phyloP scores from a whole-genome alignment of 2,113 vertebrate genomes.

The Anseranas semipalmata region DNA sequence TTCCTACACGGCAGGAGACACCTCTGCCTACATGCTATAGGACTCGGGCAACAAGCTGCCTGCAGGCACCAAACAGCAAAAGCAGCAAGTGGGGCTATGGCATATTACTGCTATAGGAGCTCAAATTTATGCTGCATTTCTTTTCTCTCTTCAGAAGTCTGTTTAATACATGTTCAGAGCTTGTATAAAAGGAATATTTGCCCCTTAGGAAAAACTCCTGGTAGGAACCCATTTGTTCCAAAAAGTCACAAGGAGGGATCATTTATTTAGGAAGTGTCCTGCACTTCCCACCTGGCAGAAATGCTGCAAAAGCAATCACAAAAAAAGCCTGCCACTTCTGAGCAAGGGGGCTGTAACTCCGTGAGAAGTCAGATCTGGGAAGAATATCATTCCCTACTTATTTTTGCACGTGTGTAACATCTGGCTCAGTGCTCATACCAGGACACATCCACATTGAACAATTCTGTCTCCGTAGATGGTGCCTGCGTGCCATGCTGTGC shows the following conservation, averaged over 20 bases:
- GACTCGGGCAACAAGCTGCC: neutral
- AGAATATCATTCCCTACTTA: neutral
- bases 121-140: neutral
- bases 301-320: neutral
- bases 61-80: neutral
- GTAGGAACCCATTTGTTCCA: neutral
- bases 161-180: neutral
- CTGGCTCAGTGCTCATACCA: neutral
- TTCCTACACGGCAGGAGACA: neutral
- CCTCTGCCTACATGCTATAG: neutral
- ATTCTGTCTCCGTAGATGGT: neutral
- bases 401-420: neutral
- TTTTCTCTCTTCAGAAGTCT: neutral
- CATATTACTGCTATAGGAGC: neutral
- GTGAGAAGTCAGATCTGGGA: neutral
- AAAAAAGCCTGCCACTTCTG: neutral
- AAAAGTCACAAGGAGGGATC: rapidly evolving
- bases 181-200: neutral
- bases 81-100: neutral
- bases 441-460: neutral
- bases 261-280: neutral
- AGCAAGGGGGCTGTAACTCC: neutral
- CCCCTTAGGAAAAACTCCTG: neutral
- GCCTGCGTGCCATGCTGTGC: neutral
- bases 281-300: neutral